Percentiles rank a stretch among this genome's conserved stretches.
Conservation (phyloP, 2,888 invertebrate genomes). For the Apomyelois bistriatella region DNA sequence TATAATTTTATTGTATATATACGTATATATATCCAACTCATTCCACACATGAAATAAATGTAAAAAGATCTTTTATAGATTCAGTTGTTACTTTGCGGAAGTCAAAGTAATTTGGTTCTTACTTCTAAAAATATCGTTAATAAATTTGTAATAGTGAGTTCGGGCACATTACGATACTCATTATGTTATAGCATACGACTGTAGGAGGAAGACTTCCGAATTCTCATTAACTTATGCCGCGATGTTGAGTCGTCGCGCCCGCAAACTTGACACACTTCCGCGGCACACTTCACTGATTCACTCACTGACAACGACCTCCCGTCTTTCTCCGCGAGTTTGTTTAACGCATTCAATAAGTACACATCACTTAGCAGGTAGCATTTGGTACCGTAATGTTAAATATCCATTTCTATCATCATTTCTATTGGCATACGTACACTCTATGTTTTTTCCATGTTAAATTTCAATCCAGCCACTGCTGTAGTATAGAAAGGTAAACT, state of each 20-base stretch:
- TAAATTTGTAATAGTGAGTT: too few species aligned
- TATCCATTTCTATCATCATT: background rate
- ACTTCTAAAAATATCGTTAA: too few species aligned
- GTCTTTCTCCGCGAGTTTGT: conserved; percentile 13
- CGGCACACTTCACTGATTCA: conserved; percentile 37
- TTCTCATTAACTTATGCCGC: background rate
- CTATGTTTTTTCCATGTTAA: background rate
- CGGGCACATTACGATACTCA: too few species aligned
- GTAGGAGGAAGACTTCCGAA: background rate
- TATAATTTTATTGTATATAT: too few species aligned
- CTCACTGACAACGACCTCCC: conserved; percentile 20
- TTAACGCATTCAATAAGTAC: background rate
- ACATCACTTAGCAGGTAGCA: conserved; percentile 1
- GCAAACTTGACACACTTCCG: conserved; percentile 65
- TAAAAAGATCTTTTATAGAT: too few species aligned
- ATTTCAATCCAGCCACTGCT: too few species aligned
- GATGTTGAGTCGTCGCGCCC: conserved; percentile 8
- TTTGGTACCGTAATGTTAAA: conserved; percentile 8
- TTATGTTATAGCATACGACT: too few species aligned
- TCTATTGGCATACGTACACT: background rate
- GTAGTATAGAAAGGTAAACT: too few species aligned
- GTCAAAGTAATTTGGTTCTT: too few species aligned
- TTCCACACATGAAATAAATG: too few species aligned
- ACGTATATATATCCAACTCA: too few species aligned
- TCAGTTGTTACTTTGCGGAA: too few species aligned